These are phyloP conservation scores for Centropristis striata DNA, from an alignment of 2,113 vertebrate genomes.

Conservation along the genomic window DNA sequence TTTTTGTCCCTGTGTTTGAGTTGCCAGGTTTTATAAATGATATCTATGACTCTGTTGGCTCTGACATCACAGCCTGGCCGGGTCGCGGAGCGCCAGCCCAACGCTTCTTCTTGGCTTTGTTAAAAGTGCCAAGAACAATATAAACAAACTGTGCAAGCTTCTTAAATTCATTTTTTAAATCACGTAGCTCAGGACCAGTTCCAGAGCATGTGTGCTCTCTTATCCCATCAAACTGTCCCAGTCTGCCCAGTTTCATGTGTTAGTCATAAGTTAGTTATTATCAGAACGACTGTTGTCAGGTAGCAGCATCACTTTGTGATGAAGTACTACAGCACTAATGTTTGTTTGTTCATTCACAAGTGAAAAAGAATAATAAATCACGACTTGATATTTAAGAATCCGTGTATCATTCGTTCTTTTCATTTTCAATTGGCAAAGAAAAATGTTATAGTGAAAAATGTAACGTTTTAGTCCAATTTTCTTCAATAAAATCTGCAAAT, in stretches of 20 bases:
- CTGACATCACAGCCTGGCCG: conserved; percentile 57
- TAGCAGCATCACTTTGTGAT: not conserved
- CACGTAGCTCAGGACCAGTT: not conserved
- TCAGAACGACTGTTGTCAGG: not conserved
- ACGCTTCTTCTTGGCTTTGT: conserved; percentile 31
- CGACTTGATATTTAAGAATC: not conserved
- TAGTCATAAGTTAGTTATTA: not conserved
- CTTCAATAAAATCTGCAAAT: not conserved
- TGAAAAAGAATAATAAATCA: not conserved
- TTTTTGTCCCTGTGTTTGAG: conserved; percentile 38
- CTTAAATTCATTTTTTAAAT: conserved; percentile 33
- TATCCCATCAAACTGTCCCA: not conserved
- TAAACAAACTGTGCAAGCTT: conserved; percentile 41
- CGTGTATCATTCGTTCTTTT: too few species aligned
- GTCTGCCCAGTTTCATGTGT: not conserved
- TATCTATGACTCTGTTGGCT: conserved; percentile 57
- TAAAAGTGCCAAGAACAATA: conserved; percentile 56
- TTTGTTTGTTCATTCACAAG: not conserved
- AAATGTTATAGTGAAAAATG: too few species aligned
- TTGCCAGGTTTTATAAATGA: conserved; percentile 48
- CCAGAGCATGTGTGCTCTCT: not conserved
- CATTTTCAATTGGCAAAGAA: too few species aligned
- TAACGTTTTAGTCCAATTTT: too few species aligned
- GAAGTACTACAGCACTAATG: not conserved
- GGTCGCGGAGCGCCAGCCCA: conserved; percentile 34